Evolutionary conservation across 2,797 vertebrate genomes (phyloP), one percentile per base, ranked within the genome.

Genomic region (Siniperca scherzeri): DNA sequence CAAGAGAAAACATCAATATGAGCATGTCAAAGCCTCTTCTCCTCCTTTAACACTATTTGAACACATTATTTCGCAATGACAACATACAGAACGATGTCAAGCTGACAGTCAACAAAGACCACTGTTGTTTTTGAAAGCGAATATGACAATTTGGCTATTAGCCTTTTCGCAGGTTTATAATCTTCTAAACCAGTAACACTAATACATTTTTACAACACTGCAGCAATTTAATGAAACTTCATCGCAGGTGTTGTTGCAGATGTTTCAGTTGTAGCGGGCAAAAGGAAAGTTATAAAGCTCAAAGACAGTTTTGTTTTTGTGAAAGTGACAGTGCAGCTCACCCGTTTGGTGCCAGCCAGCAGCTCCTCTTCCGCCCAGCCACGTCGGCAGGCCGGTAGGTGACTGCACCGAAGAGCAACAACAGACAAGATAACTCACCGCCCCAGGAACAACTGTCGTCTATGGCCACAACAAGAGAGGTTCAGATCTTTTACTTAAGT

Each of bases 351-450:
- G 90, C 82, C 93, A 93, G 90, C 70, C 86, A 69, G 85, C 78
- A 40, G 88, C 85, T 87, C 82, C 67, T 84, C 90, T 95, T 96
- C 95, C 94, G 94, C 94, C 92, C 92, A 93, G 96, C 96, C 96
- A 96, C 96, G 96, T 96, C 95, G 94, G 94, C 96, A 96, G 88
- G 88, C 80, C 89, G 73, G 84, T 17, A 6, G 12, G 64, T 84
- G 88, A 89, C 92, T 76, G 87, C 72, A 68, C 68, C 81, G 36
- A 81, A 93, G 91, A 94, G 74, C n/a, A 25, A 17, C 69, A 0
- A 1, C 5, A 0, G 21, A 13, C 80, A 90, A 94, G 92, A 94
- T 67, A 21, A 5, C 19, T 92, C 83, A 1, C 84, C 16, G 55
- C 65, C 44, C 19, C 36, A 5, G 3, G 14, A 16, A 4, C 16